Evolutionary conservation across 2,888 invertebrate species (phyloP), one percentile per base, ranked within the genome.

Genomic region (Subacronicta megacephala): DNA sequence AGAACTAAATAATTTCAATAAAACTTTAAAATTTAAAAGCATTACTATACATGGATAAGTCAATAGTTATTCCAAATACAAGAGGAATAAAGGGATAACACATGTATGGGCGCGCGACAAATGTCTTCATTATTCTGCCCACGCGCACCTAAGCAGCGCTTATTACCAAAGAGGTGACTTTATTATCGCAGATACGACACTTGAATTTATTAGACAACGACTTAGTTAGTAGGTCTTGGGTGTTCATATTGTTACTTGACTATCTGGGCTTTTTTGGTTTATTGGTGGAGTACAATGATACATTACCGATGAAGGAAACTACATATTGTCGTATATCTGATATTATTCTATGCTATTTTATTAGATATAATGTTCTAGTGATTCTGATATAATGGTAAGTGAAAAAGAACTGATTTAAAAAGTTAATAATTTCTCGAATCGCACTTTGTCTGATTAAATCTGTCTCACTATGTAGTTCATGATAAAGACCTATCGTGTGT

Each of bases 81-180:
- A 70, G 18, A 56, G 23, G 43, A 37, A 38, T 62, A 72, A 65
- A 64, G 72, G 75, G 78, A 81, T 82, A 83, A 83, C 83, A 74
- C 70, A 77, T 78, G 72, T 68, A 72, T 47, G 68, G 70, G 77
- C 62, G 52, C 62, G 80, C 83, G 86, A 88, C 87, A 87, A 89
- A 89, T 87, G 86, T 89, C 89, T 90, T 90, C 81, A 90, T 90
- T 90, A 90, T 89, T 84, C 90, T 75, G 64, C 90, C 90, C 86
- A 90, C 90, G 85, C 85, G 70, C 61, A 18, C 46, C 72, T 69
- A 70, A 63, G 67, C 75, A 49, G 59, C 59, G 72, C 64, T 75
- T 77, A 69, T 69, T 69, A 74, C 61, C 75, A 77, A 75, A 77
- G 72, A 75, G 49, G 57, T 5, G 54, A 56, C 61, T 72, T 70